Evolutionary conservation across 2,888 invertebrate species (phyloP).

Genomic region (Drosophila kanekoi): DNA sequence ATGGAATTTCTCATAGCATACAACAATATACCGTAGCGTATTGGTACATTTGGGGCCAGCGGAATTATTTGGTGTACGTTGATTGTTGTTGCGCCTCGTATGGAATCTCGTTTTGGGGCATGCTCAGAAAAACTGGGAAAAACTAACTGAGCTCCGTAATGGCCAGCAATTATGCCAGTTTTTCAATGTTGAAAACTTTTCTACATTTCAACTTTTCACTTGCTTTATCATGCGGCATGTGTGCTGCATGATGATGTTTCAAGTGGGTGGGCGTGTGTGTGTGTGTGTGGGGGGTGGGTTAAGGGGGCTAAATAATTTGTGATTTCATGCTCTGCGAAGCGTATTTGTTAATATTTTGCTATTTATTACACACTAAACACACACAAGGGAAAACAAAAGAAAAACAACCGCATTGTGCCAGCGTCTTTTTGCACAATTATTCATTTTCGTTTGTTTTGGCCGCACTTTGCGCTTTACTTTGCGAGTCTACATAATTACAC

Average conservation of each 20-base stretch:
- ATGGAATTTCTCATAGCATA: slow-evolving; percentile 36
- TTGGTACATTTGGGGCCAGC: slow-evolving; percentile 17
- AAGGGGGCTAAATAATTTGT: slow-evolving; percentile 57
- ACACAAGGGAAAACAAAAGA: slow-evolving; percentile 25
- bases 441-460: slow-evolving; percentile 30
- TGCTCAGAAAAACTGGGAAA: slow-evolving; percentile 30
- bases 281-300: not conserved
- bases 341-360: slow-evolving; percentile 77
- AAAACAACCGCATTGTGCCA: slow-evolving; percentile 54
- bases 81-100: slow-evolving; percentile 26
- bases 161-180: slow-evolving; percentile 43
- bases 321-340: slow-evolving; percentile 80
- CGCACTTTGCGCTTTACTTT: slow-evolving; percentile 24
- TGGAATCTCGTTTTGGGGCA: slow-evolving; percentile 41
- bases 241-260: slow-evolving; percentile 6
- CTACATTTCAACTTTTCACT: slow-evolving; percentile 65
- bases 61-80: slow-evolving; percentile 28
- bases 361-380: slow-evolving; percentile 67
- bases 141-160: slow-evolving; percentile 28
- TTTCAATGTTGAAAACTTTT: slow-evolving; percentile 39
- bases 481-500: slow-evolving; percentile 37
- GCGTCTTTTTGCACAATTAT: slow-evolving; percentile 50
- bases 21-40: slow-evolving; percentile 3
- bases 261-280: slow-evolving; percentile 5
- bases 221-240: slow-evolving; percentile 16